Evolutionary conservation across 2,797 vertebrate genomes (phyloP).

Genomic region (Microcaecilia unicolor): DNA sequence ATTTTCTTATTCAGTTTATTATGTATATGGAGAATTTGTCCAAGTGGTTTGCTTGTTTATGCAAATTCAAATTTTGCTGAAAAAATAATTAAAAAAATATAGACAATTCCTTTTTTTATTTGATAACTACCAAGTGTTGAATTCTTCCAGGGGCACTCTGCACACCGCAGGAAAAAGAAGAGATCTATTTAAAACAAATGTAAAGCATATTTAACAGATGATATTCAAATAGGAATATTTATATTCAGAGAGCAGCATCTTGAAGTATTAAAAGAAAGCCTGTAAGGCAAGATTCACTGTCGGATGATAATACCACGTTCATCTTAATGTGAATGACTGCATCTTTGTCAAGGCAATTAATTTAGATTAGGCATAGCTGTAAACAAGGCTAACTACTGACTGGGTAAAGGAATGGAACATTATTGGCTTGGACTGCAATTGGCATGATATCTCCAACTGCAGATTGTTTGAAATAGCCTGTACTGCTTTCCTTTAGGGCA

Average conservation of each 20-base stretch:
- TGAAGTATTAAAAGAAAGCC: neutral
- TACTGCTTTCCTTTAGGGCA: too few species aligned
- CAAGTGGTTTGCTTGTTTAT: too few species aligned
- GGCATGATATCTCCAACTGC: too few species aligned
- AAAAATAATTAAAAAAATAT: too few species aligned
- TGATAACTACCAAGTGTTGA: neutral
- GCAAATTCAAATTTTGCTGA: too few species aligned
- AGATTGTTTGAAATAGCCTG: too few species aligned
- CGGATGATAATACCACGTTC: neutral
- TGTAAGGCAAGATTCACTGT: neutral
- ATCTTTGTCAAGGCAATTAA: neutral
- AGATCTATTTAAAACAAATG: slow-evolving; percentile 1
- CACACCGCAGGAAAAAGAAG: neutral
- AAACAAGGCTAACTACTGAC: neutral
- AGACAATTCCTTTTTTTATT: neutral
- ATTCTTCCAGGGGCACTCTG: neutral
- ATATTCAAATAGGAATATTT: slow-evolving; percentile 8
- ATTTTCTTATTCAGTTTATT: too few species aligned
- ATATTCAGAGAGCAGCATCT: neutral
- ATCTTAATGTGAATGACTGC: neutral
- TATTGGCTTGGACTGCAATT: neutral
- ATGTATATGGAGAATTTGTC: too few species aligned
- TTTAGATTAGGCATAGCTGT: too few species aligned
- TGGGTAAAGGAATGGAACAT: neutral
- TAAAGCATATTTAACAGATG: slow-evolving; percentile 4